Percentiles rank a stretch among this genome's conserved stretches.
phyloP scores from a whole-genome alignment of 2,797 vertebrate species.

The Clamator glandarius region DNA sequence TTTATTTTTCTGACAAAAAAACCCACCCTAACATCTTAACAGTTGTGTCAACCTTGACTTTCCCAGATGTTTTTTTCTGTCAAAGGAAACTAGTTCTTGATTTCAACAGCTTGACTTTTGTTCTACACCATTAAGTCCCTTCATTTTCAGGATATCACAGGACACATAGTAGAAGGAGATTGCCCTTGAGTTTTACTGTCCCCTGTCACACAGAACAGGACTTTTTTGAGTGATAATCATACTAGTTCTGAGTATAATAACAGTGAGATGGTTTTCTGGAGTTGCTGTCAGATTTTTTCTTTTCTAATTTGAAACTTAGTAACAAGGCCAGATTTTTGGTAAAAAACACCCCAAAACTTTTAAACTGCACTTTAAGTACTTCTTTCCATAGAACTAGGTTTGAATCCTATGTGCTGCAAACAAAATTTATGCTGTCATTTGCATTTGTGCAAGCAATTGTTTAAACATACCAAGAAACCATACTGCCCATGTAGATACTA shows the following conservation, averaged over 20 bases:
- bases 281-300: not conserved
- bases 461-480: not conserved
- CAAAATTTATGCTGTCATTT: not conserved
- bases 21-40: not conserved
- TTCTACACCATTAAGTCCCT: not conserved
- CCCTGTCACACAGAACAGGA: not conserved
- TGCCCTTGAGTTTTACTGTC: not conserved
- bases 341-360: not conserved
- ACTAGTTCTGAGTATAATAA: not conserved
- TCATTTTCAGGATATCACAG: not conserved
- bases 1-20: not conserved
- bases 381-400: not conserved
- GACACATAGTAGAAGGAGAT: not conserved
- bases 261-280: not conserved
- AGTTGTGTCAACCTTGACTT: not conserved
- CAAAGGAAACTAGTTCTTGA: not conserved
- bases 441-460: not conserved
- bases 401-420: not conserved
- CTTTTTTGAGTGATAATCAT: not conserved
- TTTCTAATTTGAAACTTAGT: not conserved
- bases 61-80: not conserved
- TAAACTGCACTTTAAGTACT: not conserved
- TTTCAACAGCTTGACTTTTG: not conserved
- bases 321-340: not conserved
- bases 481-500: not conserved